phyloP scores from a whole-genome alignment of 2,888 invertebrate genomes.

The Agelastica alni region DNA sequence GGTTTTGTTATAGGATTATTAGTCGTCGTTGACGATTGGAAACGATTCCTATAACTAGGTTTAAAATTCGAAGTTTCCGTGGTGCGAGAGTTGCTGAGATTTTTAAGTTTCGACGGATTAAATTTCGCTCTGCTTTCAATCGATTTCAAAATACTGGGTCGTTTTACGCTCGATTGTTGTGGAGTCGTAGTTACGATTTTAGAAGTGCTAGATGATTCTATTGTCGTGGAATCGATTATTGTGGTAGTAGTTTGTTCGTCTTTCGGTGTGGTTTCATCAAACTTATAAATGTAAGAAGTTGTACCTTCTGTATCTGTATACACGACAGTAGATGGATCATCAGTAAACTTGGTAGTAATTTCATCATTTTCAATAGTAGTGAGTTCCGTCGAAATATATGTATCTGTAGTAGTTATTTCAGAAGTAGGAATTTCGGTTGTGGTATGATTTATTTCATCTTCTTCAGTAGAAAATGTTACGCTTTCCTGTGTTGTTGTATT shows the following conservation, averaged over 20 bases:
- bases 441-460: slow-evolving; percentile 2
- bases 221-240: slow-evolving; percentile 11
- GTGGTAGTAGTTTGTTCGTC: slow-evolving; percentile 8
- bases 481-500: slow-evolving; percentile 5
- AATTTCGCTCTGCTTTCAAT: slow-evolving; percentile 38
- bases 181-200: slow-evolving; percentile 10
- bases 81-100: slow-evolving; percentile 18
- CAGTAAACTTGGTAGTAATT: neutral
- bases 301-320: neutral
- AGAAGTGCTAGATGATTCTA: slow-evolving; percentile 5
- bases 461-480: slow-evolving; percentile 2
- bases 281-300: neutral
- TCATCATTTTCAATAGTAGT: neutral
- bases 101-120: slow-evolving; percentile 28
- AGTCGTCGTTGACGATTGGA: slow-evolving; percentile 28
- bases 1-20: neutral
- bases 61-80: slow-evolving; percentile 30
- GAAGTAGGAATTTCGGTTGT: slow-evolving; percentile 3
- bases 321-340: neutral
- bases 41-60: slow-evolving; percentile 29
- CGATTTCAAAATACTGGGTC: slow-evolving; percentile 38
- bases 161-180: neutral
- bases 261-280: neutral
- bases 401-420: neutral
- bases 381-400: too few species aligned